Evolutionary conservation across 2,888 invertebrate species (phyloP).

Genomic region (Dorcus hopei): DNA sequence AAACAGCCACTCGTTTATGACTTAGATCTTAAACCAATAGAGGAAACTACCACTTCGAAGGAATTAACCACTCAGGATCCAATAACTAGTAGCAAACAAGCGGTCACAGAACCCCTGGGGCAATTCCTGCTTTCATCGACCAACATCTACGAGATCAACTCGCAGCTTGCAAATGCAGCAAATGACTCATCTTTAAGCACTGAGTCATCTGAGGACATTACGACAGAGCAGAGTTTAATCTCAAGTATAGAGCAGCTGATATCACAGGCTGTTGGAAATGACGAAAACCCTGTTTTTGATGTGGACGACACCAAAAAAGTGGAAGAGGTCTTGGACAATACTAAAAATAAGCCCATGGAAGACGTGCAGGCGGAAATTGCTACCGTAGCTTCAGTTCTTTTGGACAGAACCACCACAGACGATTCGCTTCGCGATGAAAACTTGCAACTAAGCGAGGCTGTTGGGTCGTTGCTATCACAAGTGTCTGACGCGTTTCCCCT

Average conservation of each 20-base stretch:
- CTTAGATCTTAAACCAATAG: too few relatives aligned
- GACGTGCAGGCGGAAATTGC: conserved; percentile 31
- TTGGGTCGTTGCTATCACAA: conserved; percentile 38
- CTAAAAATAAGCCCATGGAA: conserved; percentile 29
- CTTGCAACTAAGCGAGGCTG: conserved; percentile 29
- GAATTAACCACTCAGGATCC: neutral
- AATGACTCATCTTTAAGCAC: conserved; percentile 12
- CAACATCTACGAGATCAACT: conserved; percentile 43
- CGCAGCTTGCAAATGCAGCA: conserved; percentile 29
- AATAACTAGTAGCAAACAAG: neutral
- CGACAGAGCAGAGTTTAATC: conserved; percentile 30
- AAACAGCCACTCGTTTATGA: too few relatives aligned
- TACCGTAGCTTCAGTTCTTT: conserved; percentile 29
- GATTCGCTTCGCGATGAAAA: conserved; percentile 8
- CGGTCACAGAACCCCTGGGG: conserved; percentile 34
- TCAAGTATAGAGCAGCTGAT: conserved; percentile 42
- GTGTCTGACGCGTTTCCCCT: conserved; percentile 16
- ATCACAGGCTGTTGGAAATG: conserved; percentile 36
- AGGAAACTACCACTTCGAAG: too few relatives aligned
- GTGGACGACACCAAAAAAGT: conserved; percentile 27
- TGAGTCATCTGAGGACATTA: conserved; percentile 16
- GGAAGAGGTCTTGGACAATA: conserved; percentile 28
- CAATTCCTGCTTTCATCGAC: conserved; percentile 39
- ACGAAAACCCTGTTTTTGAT: conserved; percentile 26
- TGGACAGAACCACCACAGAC: conserved; percentile 18